A percentile compares a stretch with the other conserved stretches of the same genome.
Conservation (phyloP, 2,113 vertebrate genomes). For the Nibea albiflora region DNA sequence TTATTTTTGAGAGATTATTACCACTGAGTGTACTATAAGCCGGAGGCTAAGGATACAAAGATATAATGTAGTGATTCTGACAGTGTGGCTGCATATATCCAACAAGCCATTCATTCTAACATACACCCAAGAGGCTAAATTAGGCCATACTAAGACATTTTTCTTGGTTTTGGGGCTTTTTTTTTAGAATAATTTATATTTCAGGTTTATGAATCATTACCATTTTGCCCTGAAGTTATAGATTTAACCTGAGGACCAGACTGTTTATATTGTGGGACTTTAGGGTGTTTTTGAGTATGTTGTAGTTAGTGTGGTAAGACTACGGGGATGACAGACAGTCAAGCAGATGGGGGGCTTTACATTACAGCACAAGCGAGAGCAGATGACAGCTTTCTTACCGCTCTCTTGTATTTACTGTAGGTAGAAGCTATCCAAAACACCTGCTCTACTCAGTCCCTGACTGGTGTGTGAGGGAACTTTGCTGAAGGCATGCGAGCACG, state of each 20-base stretch:
- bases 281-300: conserved; percentile 2
- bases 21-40: conserved; percentile 18
- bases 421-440: conserved; percentile 48
- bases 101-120: conserved; percentile 18
- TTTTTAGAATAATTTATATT: background rate
- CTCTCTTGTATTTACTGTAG: conserved; percentile 47
- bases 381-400: conserved; percentile 51
- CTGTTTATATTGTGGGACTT: conserved; percentile 23
- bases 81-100: conserved; percentile 5
- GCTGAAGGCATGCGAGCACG: conserved; percentile 31
- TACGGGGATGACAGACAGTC: conserved; percentile 19
- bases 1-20: conserved; percentile 17
- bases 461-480: conserved; percentile 37
- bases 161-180: conserved; percentile 1
- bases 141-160: background rate
- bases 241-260: conserved; percentile 17
- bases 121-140: conserved; percentile 8
- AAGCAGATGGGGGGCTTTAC: conserved; percentile 52
- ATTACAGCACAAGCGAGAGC: conserved; percentile 31
- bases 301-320: conserved; percentile 24
- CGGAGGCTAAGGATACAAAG: conserved; percentile 1
- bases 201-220: background rate
- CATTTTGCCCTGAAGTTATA: conserved; percentile 9
- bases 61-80: conserved; percentile 34
- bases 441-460: conserved; percentile 46